These are phyloP conservation scores for Phylloscopus trochilus DNA, from an alignment of 2,113 vertebrate species.

Conservation along the genomic window DNA sequence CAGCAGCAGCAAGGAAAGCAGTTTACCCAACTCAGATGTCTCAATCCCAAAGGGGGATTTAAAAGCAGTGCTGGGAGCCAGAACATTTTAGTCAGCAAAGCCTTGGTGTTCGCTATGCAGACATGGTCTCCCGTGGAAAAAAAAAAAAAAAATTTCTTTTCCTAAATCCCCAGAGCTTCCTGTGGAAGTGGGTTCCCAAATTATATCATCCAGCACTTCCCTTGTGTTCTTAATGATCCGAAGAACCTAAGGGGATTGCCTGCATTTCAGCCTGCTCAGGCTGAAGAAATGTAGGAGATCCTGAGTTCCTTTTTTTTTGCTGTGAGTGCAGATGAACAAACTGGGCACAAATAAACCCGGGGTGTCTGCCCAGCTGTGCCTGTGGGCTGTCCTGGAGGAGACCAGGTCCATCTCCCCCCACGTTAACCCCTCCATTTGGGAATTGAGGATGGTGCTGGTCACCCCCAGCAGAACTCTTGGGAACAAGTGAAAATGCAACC, in stretches of 20 bases:
- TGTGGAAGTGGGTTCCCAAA: not conserved
- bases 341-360: not conserved
- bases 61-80: not conserved
- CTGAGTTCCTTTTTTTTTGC: not conserved
- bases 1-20: not conserved
- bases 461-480: not conserved
- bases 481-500: not conserved
- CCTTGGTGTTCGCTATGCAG: not conserved
- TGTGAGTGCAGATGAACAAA: not conserved
- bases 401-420: not conserved
- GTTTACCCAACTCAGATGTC: not conserved
- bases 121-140: not conserved
- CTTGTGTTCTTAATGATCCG: not conserved
- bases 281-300: fast-evolving
- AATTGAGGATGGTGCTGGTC: not conserved
- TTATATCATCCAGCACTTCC: not conserved
- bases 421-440: too few relatives aligned
- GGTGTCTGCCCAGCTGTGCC: not conserved
- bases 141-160: not conserved
- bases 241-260: not conserved
- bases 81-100: not conserved
- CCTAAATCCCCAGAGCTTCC: not conserved
- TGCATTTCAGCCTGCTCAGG: not conserved
- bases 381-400: not conserved
- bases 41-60: not conserved